Evolutionary conservation across 2,797 vertebrate species (phyloP).

Genomic region (Liparis tanakae): DNA sequence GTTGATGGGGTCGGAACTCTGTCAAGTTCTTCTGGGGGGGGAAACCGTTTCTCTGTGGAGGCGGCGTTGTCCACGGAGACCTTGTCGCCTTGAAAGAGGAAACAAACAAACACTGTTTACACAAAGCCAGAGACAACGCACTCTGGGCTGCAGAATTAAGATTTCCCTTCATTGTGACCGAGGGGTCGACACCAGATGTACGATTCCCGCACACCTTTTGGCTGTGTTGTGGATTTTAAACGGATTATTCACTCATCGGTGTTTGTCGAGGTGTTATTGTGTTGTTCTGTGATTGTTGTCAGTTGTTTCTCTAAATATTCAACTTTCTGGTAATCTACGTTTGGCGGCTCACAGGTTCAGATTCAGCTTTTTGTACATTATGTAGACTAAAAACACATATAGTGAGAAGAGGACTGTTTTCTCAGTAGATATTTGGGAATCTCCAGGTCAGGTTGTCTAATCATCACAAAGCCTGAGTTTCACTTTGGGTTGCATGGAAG

Average conservation of each 20-base stretch:
- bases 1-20: background rate
- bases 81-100: constrained; percentile 23
- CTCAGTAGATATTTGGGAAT: background rate
- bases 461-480: background rate
- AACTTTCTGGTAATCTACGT: too few relatives aligned
- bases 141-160: background rate
- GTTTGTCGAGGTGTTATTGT: background rate
- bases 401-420: background rate
- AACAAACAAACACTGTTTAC: constrained; percentile 7
- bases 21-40: background rate
- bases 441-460: background rate
- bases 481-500: background rate
- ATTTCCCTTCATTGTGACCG: background rate
- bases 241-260: background rate
- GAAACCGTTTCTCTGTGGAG: background rate
- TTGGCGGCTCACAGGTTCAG: background rate
- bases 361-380: background rate
- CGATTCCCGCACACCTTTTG: background rate
- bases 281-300: background rate
- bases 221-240: background rate
- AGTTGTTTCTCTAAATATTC: background rate
- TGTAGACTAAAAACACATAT: background rate
- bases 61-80: background rate
- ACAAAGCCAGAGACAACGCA: background rate
- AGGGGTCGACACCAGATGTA: background rate